Conservation (phyloP, 2,113 vertebrate genomes). For the Menidia beryllina region DNA sequence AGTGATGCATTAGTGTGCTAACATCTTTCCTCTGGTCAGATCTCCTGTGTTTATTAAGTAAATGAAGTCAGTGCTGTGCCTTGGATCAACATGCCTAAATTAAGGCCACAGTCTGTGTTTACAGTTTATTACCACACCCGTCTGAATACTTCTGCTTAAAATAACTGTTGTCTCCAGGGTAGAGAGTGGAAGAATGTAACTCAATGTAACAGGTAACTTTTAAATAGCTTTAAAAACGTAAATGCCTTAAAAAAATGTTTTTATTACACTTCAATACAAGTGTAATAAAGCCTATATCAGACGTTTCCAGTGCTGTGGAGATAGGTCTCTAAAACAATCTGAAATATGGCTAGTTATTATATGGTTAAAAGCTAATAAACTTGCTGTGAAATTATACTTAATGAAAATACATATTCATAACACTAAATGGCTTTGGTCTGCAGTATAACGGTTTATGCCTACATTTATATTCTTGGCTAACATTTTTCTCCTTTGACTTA, state of each 20-base stretch:
- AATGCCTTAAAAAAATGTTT: background rate
- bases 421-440: background rate
- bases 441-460: background rate
- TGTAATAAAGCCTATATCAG: background rate
- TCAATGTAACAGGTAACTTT: background rate
- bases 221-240: background rate
- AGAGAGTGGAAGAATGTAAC: background rate
- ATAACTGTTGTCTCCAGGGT: background rate
- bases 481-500: background rate
- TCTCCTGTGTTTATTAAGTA: background rate
- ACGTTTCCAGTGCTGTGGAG: background rate
- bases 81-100: background rate
- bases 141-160: background rate
- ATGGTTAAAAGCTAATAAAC: background rate
- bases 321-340: too few species aligned
- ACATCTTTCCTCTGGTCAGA: too few species aligned
- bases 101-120: background rate
- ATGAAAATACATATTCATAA: background rate
- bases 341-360: too few species aligned
- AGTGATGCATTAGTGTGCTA: too few species aligned
- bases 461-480: background rate
- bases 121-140: slow-evolving; percentile 7
- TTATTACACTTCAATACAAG: background rate
- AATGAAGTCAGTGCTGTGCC: background rate
- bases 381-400: background rate